phyloP scores from a whole-genome alignment of 2,888 invertebrate genomes.

The Synanthedon formicaeformis region DNA sequence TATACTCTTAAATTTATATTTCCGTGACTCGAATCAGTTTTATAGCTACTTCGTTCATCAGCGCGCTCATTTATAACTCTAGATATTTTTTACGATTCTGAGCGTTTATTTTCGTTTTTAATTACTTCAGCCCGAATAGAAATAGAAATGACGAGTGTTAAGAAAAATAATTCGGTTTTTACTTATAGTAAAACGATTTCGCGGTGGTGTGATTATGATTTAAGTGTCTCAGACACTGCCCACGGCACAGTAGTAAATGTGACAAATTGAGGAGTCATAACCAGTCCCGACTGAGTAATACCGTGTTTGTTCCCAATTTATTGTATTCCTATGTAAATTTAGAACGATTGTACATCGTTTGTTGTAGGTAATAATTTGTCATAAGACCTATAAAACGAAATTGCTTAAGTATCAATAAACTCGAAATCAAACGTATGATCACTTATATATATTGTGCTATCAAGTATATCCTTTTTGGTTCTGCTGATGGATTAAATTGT shows the following conservation, averaged over 20 bases:
- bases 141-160: constrained; percentile 52
- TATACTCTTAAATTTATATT: constrained; percentile 58
- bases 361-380: not conserved
- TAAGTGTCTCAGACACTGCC: constrained; percentile 20
- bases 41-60: constrained; percentile 64
- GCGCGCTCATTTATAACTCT: constrained; percentile 67
- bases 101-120: constrained; percentile 71
- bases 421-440: not conserved
- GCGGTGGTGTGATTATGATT: constrained; percentile 33
- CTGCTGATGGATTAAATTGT: too few relatives aligned
- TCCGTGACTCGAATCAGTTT: constrained; percentile 65
- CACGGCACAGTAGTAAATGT: constrained; percentile 32
- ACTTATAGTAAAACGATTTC: constrained; percentile 6
- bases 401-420: not conserved
- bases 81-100: constrained; percentile 68
- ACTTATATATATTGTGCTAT: too few relatives aligned
- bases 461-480: too few relatives aligned
- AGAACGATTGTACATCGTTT: constrained; percentile 1
- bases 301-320: constrained; percentile 24
- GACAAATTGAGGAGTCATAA: constrained; percentile 31
- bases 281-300: constrained; percentile 23
- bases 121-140: constrained; percentile 64
- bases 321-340: constrained; percentile 22
- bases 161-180: constrained; percentile 15
- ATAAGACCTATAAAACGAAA: not conserved